Evolutionary conservation across 2,113 vertebrate species (phyloP), one percentile per base, ranked within the genome.

Genomic region (Chitala chitala): DNA sequence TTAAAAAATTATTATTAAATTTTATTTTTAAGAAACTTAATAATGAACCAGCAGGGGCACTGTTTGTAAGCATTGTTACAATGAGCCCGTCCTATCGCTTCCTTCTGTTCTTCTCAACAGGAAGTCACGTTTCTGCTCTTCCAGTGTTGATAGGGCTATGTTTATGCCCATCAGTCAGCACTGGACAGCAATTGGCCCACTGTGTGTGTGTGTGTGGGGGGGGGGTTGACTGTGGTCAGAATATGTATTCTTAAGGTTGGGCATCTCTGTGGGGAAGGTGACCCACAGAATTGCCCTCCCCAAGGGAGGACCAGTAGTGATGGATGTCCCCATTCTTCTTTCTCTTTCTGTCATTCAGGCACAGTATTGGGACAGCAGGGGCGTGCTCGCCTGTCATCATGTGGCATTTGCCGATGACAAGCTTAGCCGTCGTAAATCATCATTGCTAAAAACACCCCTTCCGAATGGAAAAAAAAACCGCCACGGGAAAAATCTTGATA

Each of bases 361-460:
- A 29, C 24, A 8, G 33, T 5, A 1, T n/a, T 33, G 33, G 58
- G 22, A 9, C 33, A 50, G 22, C 17, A 15, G 42, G 42, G 64
- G 17, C 71, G 31, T 2, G 46, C 51, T 10, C 20, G n/a, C 69
- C 68, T 76, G 50, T 76, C 61, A 64, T 66, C 10, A 6, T 29
- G 53, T 42, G 40, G 38, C 65, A 46, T 69, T 73, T 76, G 61
- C 20, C 24, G 70, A 72, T 26, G 22, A 26, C 20, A 46, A 12
- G 26, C 8, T 3, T 20, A 20, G 59, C 48, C 10, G 22, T 73
- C 59, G 56, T 79, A 76, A 71, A 68, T 79, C 78, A 76, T 63
- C 2, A 42, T 63, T 69, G 44, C 53, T 5, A 44, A 72, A 46
- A 61, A 17, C 3, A 8, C 4, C 13, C 4, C 48, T 74, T 54